Evolutionary conservation across 2,888 invertebrate genomes (phyloP).

Genomic region (Unio pictorum): DNA sequence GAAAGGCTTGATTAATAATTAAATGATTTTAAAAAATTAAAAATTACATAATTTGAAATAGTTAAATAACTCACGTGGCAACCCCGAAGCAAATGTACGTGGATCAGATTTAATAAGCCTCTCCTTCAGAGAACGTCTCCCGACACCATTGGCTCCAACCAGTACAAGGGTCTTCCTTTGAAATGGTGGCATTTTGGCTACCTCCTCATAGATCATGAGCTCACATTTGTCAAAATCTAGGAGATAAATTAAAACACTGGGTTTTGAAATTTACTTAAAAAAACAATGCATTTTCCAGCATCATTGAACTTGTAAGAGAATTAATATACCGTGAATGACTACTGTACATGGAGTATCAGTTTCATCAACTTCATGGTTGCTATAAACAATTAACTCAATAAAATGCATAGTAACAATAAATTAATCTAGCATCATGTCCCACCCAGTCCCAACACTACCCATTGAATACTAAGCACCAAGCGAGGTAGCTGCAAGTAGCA

Average conservation of each 20-base stretch:
- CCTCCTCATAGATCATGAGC: slow-evolving; percentile 93
- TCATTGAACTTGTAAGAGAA: background rate
- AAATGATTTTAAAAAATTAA: no score
- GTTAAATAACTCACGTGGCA: slow-evolving; percentile 63
- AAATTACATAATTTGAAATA: no score
- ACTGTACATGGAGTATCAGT: background rate
- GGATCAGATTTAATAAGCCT: slow-evolving; percentile 67
- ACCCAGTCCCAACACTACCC: no score
- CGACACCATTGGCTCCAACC: slow-evolving; percentile 70
- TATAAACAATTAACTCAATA: no score
- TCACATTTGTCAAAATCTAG: slow-evolving; percentile 93
- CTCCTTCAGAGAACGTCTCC: slow-evolving; percentile 68
- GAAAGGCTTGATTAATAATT: background rate
- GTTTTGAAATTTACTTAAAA: background rate
- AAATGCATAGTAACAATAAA: no score
- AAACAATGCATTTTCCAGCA: background rate
- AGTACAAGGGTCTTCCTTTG: slow-evolving; percentile 84
- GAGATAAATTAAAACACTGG: slow-evolving; percentile 12
- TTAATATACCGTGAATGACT: background rate
- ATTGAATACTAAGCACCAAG: no score
- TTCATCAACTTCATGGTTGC: no score
- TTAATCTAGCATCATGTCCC: no score
- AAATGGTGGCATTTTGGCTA: slow-evolving; percentile 97
- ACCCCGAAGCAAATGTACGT: slow-evolving; percentile 64
- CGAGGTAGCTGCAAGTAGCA: no score